Evolutionary conservation across 2,888 invertebrate genomes (phyloP).

Genomic region (Parelbella ahira): DNA sequence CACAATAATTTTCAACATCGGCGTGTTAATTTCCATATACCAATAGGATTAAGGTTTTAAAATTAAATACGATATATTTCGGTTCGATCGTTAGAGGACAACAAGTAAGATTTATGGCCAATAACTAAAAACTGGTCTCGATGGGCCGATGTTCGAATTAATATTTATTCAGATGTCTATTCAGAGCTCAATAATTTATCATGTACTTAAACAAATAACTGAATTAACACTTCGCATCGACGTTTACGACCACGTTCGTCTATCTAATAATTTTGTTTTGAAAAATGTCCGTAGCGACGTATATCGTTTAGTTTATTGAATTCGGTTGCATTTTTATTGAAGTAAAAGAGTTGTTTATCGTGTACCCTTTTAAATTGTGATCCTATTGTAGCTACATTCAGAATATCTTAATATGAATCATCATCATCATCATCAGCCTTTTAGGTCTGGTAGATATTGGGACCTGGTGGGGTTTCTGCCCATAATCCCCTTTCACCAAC

Average conservation of each 20-base stretch:
- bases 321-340: too few relatives aligned
- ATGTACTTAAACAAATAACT: slow-evolving; percentile 39
- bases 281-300: background rate
- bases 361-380: too few relatives aligned
- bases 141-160: slow-evolving; percentile 43
- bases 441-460: too few relatives aligned
- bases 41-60: slow-evolving; percentile 17
- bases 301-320: too few relatives aligned
- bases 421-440: too few relatives aligned
- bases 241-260: slow-evolving; percentile 5
- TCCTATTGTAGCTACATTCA: too few relatives aligned
- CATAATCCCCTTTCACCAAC: too few relatives aligned
- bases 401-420: too few relatives aligned
- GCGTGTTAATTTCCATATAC: slow-evolving; percentile 21
- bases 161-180: slow-evolving; percentile 53
- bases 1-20: slow-evolving; percentile 17
- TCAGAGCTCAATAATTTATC: slow-evolving; percentile 40
- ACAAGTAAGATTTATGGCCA: slow-evolving; percentile 27
- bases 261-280: slow-evolving; percentile 1
- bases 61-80: slow-evolving; percentile 21
- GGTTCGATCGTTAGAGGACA: slow-evolving; percentile 20
- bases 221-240: slow-evolving; percentile 32
- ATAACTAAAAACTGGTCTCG: slow-evolving; percentile 20
- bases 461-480: too few relatives aligned
- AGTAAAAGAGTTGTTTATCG: too few relatives aligned